phyloP scores from a whole-genome alignment of 2,888 invertebrate species.

The Tineola bisselliella region DNA sequence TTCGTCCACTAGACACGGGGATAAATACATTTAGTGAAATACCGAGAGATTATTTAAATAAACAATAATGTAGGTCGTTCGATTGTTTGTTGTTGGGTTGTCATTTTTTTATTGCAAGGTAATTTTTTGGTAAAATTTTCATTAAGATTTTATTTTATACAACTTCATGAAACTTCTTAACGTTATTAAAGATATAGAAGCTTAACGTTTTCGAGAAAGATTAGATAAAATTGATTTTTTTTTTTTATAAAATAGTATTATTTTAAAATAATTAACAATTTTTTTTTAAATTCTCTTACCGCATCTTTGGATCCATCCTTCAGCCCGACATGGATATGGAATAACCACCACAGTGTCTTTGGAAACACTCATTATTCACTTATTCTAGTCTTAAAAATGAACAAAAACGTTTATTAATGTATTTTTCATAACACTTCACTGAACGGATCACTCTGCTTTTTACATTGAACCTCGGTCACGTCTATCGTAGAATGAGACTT shows the following conservation, averaged over 20 bases:
- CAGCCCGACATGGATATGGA: conserved; percentile 54
- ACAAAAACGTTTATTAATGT: not conserved
- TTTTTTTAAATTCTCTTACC: conserved; percentile 32
- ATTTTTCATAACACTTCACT: not conserved
- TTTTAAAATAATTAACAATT: too few relatives aligned
- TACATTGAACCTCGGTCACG: not conserved
- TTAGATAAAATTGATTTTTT: too few relatives aligned
- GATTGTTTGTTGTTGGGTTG: too few relatives aligned
- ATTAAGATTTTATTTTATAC: too few relatives aligned
- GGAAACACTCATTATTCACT: conserved; percentile 11
- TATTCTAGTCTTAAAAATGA: not conserved
- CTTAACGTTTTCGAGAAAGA: too few relatives aligned
- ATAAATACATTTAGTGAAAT: not conserved
- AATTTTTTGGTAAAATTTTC: too few relatives aligned
- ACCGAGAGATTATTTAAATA: not conserved
- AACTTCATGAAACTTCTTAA: too few relatives aligned
- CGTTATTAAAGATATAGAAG: too few relatives aligned
- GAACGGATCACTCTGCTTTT: not conserved
- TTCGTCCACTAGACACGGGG: not conserved
- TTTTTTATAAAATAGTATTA: too few relatives aligned
- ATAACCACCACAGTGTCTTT: conserved; percentile 37
- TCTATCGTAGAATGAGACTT: conserved; percentile 28
- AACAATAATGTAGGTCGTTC: not conserved
- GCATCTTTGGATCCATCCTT: conserved; percentile 60
- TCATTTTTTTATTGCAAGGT: too few relatives aligned